Evolutionary conservation across 2,888 invertebrate species (phyloP), one percentile per base, ranked within the genome.

Genomic region (Disparrhopalites patrizii): DNA sequence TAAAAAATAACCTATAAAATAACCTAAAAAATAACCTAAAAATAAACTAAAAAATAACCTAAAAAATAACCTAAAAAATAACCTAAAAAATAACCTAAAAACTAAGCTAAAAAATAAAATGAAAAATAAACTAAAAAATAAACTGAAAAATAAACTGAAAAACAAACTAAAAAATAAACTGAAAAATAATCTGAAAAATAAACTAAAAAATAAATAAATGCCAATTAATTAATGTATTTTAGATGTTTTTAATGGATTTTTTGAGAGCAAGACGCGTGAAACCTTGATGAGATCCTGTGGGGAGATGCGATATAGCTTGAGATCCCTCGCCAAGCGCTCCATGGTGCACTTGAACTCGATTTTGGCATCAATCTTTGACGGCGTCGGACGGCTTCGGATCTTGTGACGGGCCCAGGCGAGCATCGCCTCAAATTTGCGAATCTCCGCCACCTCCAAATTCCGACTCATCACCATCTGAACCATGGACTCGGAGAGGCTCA

Each of bases 381-480:
- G 87, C 76, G 88, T 85, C 80, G 88, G 89, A 76, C 82, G 79
- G 76, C 86, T 83, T 80, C 88, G 85, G 75, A 93, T 89, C 81
- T 90, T 89, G 79, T 91, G 86, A 69, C 87, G 85, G 7, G 93
- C 91, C 94, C 94, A 94, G 66, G 86, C 85, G 54, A 93, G 83
- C 93, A 94, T 94, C 1, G 93, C 92, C 80, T 94, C 92, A 78
- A 94, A 94, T 80, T 94, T 94, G 60, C 88, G 84, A 40, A 94
- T 89, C 79, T 94, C 94, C 0, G 89, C 87, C 56, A 93, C 89
- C 77, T 92, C 91, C 71, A 93, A 83, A 77, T 89, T 90, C n/a
- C 94, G 86, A 79, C 88, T 88, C 91, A 92, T 91, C 73, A 92
- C 91, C 90, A 91, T 91, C 73, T 92, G 91, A 23, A 93, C 93